Conservation (phyloP, 2,888 invertebrate species). For the Euplexia lucipara region DNA sequence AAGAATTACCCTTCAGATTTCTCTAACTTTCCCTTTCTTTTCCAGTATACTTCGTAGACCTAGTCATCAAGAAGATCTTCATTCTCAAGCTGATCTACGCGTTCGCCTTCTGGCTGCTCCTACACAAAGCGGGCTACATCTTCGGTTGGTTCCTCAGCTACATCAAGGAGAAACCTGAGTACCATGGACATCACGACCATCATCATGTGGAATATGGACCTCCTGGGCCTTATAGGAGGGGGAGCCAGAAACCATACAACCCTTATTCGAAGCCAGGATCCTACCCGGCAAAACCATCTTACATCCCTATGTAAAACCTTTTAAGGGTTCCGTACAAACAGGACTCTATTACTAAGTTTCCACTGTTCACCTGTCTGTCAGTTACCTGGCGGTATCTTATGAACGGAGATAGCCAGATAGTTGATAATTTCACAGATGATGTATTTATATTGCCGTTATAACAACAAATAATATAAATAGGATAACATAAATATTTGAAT, state of each 20-base stretch:
- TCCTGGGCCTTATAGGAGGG: conserved; percentile 63
- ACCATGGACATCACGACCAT: conserved; percentile 70
- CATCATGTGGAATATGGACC: conserved; percentile 70
- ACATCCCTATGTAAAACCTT: conserved; percentile 34
- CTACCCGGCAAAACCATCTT: conserved; percentile 13
- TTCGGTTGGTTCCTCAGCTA: conserved; percentile 84
- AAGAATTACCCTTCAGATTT: too few relatives aligned
- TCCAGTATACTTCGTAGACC: conserved; percentile 85
- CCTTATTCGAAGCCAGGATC: conserved; percentile 58
- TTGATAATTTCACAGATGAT: too few relatives aligned
- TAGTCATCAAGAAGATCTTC: conserved; percentile 86
- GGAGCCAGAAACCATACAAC: conserved; percentile 47
- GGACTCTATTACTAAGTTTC: not conserved
- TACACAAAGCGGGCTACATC: conserved; percentile 88
- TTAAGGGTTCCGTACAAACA: not conserved
- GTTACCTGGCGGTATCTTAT: too few relatives aligned
- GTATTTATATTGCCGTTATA: too few relatives aligned
- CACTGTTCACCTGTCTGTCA: too few relatives aligned
- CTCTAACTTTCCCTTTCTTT: too few relatives aligned
- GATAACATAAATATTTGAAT: too few relatives aligned
- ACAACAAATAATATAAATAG: too few relatives aligned
- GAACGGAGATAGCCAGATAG: too few relatives aligned
- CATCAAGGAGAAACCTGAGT: conserved; percentile 81
- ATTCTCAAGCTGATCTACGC: conserved; percentile 85
- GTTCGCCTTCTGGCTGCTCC: conserved; percentile 83